A percentile compares a stretch with the other conserved stretches of the same genome.
Conservation (phyloP, 2,113 vertebrate species). For the Gallinago jamesoni region DNA sequence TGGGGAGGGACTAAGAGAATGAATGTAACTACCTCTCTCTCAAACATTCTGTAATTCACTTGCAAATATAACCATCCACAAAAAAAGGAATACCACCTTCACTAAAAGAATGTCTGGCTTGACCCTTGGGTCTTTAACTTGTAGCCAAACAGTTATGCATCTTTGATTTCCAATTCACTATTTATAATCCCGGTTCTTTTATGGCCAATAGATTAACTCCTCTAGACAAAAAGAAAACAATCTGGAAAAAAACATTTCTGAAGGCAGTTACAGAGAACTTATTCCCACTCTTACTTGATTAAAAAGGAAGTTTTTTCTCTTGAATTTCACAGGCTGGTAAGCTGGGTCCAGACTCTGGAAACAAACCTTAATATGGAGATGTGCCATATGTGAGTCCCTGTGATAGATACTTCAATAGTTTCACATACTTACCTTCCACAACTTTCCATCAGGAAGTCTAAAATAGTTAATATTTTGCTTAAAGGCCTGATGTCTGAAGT, state of each 20-base stretch:
- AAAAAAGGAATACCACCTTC: neutral
- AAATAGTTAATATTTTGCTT: neutral
- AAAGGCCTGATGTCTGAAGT: neutral
- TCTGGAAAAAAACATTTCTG: neutral
- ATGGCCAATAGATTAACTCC: neutral
- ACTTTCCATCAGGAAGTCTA: neutral
- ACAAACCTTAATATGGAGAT: neutral
- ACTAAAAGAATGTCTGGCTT: neutral
- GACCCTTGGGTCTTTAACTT: neutral
- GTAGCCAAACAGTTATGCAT: neutral
- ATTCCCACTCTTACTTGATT: neutral
- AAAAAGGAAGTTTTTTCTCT: neutral
- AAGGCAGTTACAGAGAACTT: neutral
- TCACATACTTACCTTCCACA: neutral
- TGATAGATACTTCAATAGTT: neutral
- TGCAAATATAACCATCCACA: neutral
- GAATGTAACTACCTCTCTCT: neutral
- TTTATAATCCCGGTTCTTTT: neutral
- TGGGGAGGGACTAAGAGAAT: neutral
- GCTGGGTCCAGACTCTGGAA: neutral
- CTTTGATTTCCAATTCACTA: neutral
- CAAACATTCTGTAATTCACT: neutral
- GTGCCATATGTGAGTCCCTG: neutral
- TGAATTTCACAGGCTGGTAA: neutral
- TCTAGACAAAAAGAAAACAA: neutral